Conservation (phyloP, 1,140 invertebrate genomes). For the Drosophila equinoxialis region DNA sequence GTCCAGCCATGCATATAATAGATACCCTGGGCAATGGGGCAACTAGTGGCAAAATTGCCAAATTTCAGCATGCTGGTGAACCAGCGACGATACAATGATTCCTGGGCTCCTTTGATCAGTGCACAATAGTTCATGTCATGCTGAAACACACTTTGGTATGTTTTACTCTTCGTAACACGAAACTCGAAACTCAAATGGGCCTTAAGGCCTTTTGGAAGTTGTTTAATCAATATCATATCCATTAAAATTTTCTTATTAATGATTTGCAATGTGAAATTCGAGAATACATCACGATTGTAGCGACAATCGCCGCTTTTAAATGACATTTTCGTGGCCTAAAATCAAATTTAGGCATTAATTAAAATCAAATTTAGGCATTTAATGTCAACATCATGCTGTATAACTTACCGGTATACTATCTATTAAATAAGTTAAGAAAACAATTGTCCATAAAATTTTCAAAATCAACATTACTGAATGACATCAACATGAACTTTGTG, state of each 20-base stretch:
- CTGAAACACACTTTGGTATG: constrained; percentile 64
- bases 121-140: constrained; percentile 69
- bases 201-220: constrained; percentile 46
- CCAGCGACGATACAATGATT: constrained; percentile 66
- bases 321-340: constrained; percentile 46
- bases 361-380: neutral
- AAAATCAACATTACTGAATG: constrained; percentile 1
- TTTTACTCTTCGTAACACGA: constrained; percentile 50
- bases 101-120: constrained; percentile 48
- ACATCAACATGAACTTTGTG: constrained; percentile 18
- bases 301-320: constrained; percentile 54
- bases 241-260: constrained; percentile 45
- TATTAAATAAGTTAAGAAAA: neutral
- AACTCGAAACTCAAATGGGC: constrained; percentile 62
- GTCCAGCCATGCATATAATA: constrained; percentile 64
- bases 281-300: constrained; percentile 44
- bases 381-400: neutral
- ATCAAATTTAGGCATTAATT: neutral
- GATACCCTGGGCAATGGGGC: constrained; percentile 56
- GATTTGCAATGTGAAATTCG: constrained; percentile 57
- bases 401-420: neutral
- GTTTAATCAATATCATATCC: constrained; percentile 46
- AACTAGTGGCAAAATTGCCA: constrained; percentile 66
- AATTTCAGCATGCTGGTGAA: constrained; percentile 48
- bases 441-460: constrained; percentile 3